phyloP scores from a whole-genome alignment of 1,140 invertebrate genomes.

The Drosophila busckii region DNA sequence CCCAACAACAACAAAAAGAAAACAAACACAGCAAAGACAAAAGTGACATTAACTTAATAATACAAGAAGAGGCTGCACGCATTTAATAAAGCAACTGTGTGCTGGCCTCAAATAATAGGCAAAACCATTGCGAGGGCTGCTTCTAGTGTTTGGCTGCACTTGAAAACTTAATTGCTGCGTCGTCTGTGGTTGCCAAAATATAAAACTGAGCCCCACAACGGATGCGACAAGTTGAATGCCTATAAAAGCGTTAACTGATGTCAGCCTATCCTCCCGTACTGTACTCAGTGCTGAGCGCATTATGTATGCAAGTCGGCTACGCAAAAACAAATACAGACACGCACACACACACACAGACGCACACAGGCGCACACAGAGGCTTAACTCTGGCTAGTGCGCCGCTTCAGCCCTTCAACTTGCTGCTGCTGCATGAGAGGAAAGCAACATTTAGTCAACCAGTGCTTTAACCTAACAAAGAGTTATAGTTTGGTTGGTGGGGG shows the following conservation, averaged over 20 bases:
- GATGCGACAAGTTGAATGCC: slow-evolving; percentile 71
- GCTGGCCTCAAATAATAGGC: slow-evolving; percentile 20
- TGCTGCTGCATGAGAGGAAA: slow-evolving; percentile 29
- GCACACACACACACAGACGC: slow-evolving; percentile 24
- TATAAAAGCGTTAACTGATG: slow-evolving; percentile 71
- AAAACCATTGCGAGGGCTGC: slow-evolving; percentile 5
- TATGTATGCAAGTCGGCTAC: slow-evolving; percentile 75
- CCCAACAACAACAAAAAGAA: slow-evolving; percentile 13
- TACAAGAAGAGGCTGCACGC: slow-evolving; percentile 24
- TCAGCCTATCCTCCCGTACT: no score
- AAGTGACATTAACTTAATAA: slow-evolving; percentile 61
- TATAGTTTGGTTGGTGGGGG: background rate
- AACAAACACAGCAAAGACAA: slow-evolving; percentile 20
- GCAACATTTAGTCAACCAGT: slow-evolving; percentile 60
- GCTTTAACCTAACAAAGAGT: slow-evolving; percentile 1
- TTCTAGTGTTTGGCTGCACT: no score
- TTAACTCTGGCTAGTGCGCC: background rate
- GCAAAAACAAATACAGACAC: slow-evolving; percentile 51
- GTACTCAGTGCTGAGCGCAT: no score
- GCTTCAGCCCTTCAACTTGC: slow-evolving; percentile 10
- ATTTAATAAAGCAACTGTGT: slow-evolving; percentile 47
- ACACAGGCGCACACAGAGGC: slow-evolving; percentile 15
- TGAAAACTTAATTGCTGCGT: no score
- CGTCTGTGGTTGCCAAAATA: no score
- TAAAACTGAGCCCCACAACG: slow-evolving; percentile 35